phyloP scores from a whole-genome alignment of 2,113 vertebrate genomes.

The Lontra canadensis region DNA sequence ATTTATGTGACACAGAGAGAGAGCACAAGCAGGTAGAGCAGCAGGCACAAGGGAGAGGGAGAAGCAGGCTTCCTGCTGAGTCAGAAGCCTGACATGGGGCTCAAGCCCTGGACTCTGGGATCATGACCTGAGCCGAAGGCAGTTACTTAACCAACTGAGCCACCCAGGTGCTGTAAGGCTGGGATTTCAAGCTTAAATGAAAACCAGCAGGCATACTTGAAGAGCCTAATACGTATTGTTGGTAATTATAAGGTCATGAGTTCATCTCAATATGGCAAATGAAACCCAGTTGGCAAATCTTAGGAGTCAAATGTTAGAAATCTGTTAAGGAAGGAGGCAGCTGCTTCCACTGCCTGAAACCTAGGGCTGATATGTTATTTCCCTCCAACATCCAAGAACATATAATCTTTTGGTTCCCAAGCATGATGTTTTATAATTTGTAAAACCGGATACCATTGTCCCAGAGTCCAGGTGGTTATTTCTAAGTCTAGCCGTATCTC shows the following conservation, averaged over 20 bases:
- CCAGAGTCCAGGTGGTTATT: slow-evolving; percentile 63
- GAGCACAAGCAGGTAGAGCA: no score
- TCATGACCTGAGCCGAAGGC: no score
- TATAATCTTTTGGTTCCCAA: background rate
- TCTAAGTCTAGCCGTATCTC: slow-evolving; percentile 71
- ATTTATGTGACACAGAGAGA: no score
- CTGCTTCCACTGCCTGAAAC: background rate
- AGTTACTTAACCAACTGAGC: no score
- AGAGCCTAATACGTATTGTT: background rate
- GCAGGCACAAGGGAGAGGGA: no score
- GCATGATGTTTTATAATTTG: slow-evolving; percentile 65
- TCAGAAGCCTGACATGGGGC: no score
- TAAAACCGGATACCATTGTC: slow-evolving; percentile 40
- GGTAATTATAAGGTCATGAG: background rate
- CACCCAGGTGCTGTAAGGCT: background rate
- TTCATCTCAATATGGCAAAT: background rate
- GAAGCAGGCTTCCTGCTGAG: no score
- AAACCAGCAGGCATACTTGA: background rate
- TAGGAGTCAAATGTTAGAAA: background rate
- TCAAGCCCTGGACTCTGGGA: no score
- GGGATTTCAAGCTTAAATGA: slow-evolving; percentile 26
- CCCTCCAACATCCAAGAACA: background rate
- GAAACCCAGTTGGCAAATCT: background rate
- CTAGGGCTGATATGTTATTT: background rate
- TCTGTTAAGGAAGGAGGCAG: background rate